Evolutionary conservation across 2,797 vertebrate species (phyloP), one percentile per base, ranked within the genome.

Genomic region (Arctocebus calabarensis): DNA sequence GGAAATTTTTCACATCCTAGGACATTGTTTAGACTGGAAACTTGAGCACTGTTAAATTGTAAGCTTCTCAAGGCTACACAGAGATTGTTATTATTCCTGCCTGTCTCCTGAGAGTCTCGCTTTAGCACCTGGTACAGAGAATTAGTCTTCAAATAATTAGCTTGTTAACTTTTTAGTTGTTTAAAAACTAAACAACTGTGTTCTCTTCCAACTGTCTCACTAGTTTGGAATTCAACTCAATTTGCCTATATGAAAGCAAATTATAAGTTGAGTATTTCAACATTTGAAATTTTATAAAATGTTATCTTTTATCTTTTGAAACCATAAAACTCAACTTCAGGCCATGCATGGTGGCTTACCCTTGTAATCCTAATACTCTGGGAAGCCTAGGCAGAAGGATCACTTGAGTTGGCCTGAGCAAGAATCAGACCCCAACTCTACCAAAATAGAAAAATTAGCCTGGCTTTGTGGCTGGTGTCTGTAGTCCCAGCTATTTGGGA

Each of bases 171-270:
- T 95, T 43, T 77, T 57, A 25, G 29, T 87, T 52, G 64, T 88
- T 48, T 90, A 77, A 74, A 88, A 75, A 83, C 11, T 68, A 25
- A 86, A 32, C n/a, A n/a, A n/a, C n/a, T n/a, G 22, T 88, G 73
- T 57, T 84, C 23, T 84, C 34, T 83, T 45, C 22, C 0, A 14
- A 79, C 25, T 12, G 73, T 43, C 29, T 16, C 13, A 55, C 12
- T 88, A 57, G 20, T 83, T 62, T 74, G 55, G 45, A 70, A 45
- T 94, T 96, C 52, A 55, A 64, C 61, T 94, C 62, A 92, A 29
- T 22, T 85, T 74, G 84, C 45, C n/a, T 74, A 27, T 34, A 55
- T 7, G 25, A 37, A 93, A 86, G 32, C 32, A 95, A 83, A 83
- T 91, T 78, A 23, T 34, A n/a, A 91, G 34, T 40, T 88, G 11